phyloP scores from a whole-genome alignment of 1,140 invertebrate species.

The Neotoxoptera formosana region DNA sequence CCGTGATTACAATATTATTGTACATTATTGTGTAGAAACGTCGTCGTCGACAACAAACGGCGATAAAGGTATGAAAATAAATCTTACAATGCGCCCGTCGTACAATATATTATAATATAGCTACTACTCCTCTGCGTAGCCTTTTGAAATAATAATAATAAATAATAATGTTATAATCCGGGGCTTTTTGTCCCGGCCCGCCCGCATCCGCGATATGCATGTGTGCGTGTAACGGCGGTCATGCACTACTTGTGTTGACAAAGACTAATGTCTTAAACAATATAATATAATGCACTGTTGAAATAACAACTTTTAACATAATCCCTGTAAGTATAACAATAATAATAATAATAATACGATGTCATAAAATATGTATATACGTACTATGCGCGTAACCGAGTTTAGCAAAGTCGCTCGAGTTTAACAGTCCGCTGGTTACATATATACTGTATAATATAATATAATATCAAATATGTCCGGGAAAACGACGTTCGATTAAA shows the following conservation, averaged over 20 bases:
- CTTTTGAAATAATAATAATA: too few relatives aligned
- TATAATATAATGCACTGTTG: not conserved
- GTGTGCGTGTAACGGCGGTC: not conserved
- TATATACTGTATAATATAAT: too few relatives aligned
- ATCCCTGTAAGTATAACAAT: not conserved
- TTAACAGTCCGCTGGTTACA: conserved; percentile 20
- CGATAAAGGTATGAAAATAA: not conserved
- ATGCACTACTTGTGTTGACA: conserved; percentile 21
- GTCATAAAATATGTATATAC: not conserved
- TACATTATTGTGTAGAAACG: not conserved
- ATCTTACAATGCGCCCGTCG: not conserved
- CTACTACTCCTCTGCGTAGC: not conserved
- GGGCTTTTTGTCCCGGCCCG: not conserved
- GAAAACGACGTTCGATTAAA: not conserved
- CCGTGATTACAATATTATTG: not conserved
- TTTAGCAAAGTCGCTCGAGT: not conserved
- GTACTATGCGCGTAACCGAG: not conserved
- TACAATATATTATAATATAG: too few relatives aligned
- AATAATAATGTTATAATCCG: conserved; percentile 10
- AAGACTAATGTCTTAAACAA: conserved; percentile 34
- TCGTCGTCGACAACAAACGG: too few relatives aligned
- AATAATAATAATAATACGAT: not conserved
- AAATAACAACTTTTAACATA: not conserved
- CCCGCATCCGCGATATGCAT: not conserved
- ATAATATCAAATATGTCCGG: not conserved